phyloP scores from a whole-genome alignment of 2,888 invertebrate species.

The Crematogaster levior region DNA sequence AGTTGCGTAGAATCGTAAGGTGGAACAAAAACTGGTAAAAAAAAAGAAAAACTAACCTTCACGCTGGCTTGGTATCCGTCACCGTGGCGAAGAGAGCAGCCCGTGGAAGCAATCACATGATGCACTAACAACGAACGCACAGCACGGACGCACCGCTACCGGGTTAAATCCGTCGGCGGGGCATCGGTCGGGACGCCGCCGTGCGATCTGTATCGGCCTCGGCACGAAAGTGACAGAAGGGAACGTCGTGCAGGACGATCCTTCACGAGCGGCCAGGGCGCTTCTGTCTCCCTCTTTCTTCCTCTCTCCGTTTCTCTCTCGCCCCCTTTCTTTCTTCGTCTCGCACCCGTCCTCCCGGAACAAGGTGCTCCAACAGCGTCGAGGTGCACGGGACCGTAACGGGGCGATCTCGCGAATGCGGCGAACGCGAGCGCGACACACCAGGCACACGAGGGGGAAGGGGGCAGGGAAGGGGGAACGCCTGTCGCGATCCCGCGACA shows the following conservation, averaged over 20 bases:
- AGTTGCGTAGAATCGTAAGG: background rate
- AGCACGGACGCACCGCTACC: slow-evolving; percentile 51
- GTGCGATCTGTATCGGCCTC: slow-evolving; percentile 41
- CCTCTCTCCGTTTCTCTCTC: background rate
- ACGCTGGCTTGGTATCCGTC: slow-evolving; percentile 51
- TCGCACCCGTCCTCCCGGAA: slow-evolving; percentile 15
- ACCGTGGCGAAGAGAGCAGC: slow-evolving; percentile 56
- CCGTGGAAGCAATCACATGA: slow-evolving; percentile 72
- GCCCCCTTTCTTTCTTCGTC: background rate
- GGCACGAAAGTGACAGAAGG: slow-evolving; percentile 45
- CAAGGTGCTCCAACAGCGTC: slow-evolving; percentile 42
- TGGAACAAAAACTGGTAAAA: background rate
- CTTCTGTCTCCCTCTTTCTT: background rate
- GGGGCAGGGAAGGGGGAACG: background rate
- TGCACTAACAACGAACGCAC: slow-evolving; percentile 64
- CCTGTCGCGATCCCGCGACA: slow-evolving; percentile 12
- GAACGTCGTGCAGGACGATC: slow-evolving; percentile 51
- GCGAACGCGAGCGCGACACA: slow-evolving; percentile 1
- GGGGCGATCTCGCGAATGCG: slow-evolving; percentile 31
- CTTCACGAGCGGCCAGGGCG: slow-evolving; percentile 42
- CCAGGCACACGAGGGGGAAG: background rate
- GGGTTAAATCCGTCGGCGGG: slow-evolving; percentile 47
- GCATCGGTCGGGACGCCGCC: slow-evolving; percentile 37
- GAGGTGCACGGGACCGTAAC: slow-evolving; percentile 35
- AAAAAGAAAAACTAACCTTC: slow-evolving; percentile 67